Evolutionary conservation across 2,797 vertebrate genomes (phyloP), one percentile per base, ranked within the genome.

Genomic region (Xenops minutus): DNA sequence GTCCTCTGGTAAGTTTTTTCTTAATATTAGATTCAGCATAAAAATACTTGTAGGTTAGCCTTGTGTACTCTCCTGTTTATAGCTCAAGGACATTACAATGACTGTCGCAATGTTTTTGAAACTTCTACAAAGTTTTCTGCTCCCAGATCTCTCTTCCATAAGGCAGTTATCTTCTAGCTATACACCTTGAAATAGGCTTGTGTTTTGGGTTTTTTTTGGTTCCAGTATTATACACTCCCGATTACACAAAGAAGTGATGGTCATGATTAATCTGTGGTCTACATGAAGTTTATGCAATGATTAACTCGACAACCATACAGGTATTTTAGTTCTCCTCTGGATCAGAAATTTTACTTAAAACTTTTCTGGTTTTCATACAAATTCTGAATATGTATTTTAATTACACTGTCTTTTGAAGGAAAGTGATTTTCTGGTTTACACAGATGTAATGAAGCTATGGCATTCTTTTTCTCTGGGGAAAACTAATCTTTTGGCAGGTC

Each of bases 361-460:
- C 10, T 76, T 71, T 58, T 21, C 37, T 73, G 12, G 1, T 61
- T 86, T 78, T 55, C 74, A 46, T 41, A 69, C 9, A 52, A 69
- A 86, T 81, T 72, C 34, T 77, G 56, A 74, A 94, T 88, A 74
- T 36, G 21, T 54, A 41, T 80, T 87, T 91, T 83, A 89, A 64
- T 74, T 66, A 59, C 30, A 67, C 15, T 32, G 14, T 34, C 41
- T 79, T 71, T 54, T 56, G 56, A 89, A 80, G 49, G 7, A 51
- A 92, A 85, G n/a, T 55, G 23, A 72, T 83, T 87, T 88, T 89
- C 72, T 91, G 66, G 51, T 75, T 88, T 89, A 92, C 51, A 78
- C 3, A 59, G 69, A 73, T 66, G 64, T 41, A 91, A 88, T 56
- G 34, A 85, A 91, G 56, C 68, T 77, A 74, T 22, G 22, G 89